A percentile compares a stretch with the other conserved stretches of the same genome.
These are phyloP conservation scores for Propithecus deckenii DNA, from an alignment of 2,797 vertebrate genomes.

Conservation along the genomic window DNA sequence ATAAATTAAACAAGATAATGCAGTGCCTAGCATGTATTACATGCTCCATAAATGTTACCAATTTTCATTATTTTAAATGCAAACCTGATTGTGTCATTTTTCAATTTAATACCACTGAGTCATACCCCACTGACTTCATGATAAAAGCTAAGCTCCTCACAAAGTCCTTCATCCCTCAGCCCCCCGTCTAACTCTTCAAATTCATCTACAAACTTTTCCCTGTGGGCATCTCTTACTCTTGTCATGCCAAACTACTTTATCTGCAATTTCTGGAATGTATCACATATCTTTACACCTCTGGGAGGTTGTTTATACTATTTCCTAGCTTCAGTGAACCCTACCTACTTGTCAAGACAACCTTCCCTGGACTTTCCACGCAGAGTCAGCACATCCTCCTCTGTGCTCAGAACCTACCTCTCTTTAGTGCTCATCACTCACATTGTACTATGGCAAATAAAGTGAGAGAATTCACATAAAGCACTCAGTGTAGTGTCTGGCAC, in stretches of 20 bases:
- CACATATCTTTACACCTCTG: background rate
- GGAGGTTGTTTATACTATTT: background rate
- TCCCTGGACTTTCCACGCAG: background rate
- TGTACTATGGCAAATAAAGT: background rate
- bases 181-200: background rate
- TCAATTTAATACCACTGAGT: background rate
- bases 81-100: background rate
- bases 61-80: background rate
- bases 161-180: background rate
- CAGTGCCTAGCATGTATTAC: background rate
- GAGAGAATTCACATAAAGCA: background rate
- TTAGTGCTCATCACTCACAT: background rate
- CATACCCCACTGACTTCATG: background rate
- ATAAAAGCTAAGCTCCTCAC: background rate
- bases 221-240: background rate
- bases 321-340: background rate
- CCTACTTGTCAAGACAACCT: background rate
- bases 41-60: background rate
- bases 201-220: background rate
- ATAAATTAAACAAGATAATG: constrained; percentile 3
- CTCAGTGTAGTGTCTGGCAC: background rate
- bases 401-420: background rate
- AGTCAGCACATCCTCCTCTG: background rate
- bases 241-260: background rate
- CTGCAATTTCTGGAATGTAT: background rate